phyloP scores from a whole-genome alignment of 1,140 invertebrate species.

The Dryas iulia region DNA sequence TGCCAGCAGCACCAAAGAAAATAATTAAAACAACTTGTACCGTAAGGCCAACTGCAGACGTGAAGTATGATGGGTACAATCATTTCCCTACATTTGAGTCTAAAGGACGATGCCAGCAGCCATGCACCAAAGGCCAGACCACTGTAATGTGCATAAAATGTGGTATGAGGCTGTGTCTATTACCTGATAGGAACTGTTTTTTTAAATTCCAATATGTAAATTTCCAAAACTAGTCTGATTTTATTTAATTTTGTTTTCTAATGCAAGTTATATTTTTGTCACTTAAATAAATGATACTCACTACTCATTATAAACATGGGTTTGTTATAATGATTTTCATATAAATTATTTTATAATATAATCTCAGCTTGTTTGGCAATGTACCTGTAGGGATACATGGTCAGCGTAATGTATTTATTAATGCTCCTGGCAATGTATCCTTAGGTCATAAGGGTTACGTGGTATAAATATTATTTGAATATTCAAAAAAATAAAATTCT shows the following conservation, averaged over 20 bases:
- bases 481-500: too few relatives aligned
- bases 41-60: conserved; percentile 11
- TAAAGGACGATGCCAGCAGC: conserved; percentile 37
- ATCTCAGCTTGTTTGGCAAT: conserved; percentile 28
- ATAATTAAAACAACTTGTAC: conserved; percentile 25
- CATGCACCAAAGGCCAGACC: conserved; percentile 34
- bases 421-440: not conserved
- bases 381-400: conserved; percentile 33
- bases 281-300: too few relatives aligned
- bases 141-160: conserved; percentile 37
- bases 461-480: too few relatives aligned
- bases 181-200: conserved; percentile 35
- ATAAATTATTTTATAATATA: too few relatives aligned
- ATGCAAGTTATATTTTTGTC: too few relatives aligned
- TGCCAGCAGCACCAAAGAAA: conserved; percentile 22
- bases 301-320: not conserved
- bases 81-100: conserved; percentile 33
- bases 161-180: conserved; percentile 32
- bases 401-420: not conserved
- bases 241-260: too few relatives aligned
- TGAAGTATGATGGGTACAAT: conserved; percentile 35
- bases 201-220: too few relatives aligned
- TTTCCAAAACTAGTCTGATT: too few relatives aligned
- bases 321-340: not conserved
- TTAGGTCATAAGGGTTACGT: too few relatives aligned